A percentile compares a stretch with the other conserved stretches of the same genome.
These are phyloP conservation scores for Plagodis pulveraria DNA, from an alignment of 2,888 invertebrate species.

Conservation along the genomic window DNA sequence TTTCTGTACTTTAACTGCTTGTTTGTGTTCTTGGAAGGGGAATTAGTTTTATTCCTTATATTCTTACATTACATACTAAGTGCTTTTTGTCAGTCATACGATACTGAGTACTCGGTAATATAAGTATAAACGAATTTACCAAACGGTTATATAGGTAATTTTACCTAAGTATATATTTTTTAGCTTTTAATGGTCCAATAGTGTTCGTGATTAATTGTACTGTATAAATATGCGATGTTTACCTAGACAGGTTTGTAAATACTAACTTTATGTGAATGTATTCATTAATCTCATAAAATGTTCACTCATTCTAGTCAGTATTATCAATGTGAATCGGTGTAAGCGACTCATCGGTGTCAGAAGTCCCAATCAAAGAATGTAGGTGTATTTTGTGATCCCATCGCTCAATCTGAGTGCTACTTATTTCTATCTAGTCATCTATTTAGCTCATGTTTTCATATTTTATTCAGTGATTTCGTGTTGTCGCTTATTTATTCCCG, in stretches of 20 bases:
- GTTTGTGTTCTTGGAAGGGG: constrained; percentile 26
- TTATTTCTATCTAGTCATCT: constrained; percentile 20
- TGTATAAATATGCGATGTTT: constrained; percentile 22
- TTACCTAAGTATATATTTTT: constrained; percentile 29
- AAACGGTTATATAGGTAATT: constrained; percentile 30
- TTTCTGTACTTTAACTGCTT: not conserved
- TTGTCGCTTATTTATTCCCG: constrained; percentile 18
- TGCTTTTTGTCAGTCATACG: constrained; percentile 1
- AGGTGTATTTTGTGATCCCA: constrained; percentile 38
- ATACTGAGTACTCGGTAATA: constrained; percentile 26
- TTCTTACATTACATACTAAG: not conserved
- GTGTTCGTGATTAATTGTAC: constrained; percentile 27
- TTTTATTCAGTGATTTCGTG: constrained; percentile 20
- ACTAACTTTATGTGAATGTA: constrained; percentile 24
- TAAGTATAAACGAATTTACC: constrained; percentile 40
- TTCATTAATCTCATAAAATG: constrained; percentile 36
- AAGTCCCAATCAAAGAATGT: constrained; percentile 76
- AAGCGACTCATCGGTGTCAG: constrained; percentile 54
- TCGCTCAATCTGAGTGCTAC: constrained; percentile 6
- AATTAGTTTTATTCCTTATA: constrained; percentile 7
- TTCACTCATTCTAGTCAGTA: constrained; percentile 47
- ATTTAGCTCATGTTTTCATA: constrained; percentile 16
- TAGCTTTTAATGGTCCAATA: constrained; percentile 59
- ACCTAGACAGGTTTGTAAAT: constrained; percentile 28
- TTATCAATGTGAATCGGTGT: constrained; percentile 49